These are phyloP conservation scores for Callinectes sapidus DNA, from an alignment of 2,888 invertebrate genomes.

Conservation along the genomic window DNA sequence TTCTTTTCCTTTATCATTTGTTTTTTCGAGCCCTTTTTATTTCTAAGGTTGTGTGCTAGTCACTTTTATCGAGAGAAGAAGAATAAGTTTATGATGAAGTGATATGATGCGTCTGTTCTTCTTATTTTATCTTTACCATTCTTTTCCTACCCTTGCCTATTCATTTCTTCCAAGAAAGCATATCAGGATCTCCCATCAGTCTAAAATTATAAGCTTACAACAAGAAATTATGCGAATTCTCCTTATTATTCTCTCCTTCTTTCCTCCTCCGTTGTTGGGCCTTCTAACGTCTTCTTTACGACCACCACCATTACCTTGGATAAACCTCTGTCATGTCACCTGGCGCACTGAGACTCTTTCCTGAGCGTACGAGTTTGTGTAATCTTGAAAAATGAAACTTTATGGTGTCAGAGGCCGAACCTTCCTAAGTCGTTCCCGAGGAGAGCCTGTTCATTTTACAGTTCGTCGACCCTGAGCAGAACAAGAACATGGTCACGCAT, in stretches of 20 bases:
- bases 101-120: no score
- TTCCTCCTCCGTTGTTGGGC: neutral
- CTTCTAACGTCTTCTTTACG: neutral
- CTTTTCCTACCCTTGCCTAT: no score
- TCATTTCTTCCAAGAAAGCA: no score
- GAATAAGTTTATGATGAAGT: no score
- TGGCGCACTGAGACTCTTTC: neutral
- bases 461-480: neutral
- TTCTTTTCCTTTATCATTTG: no score
- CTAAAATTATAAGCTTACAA: neutral
- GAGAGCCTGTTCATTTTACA: neutral
- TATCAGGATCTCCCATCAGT: neutral
- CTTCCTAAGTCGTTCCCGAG: neutral
- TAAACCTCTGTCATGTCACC: neutral
- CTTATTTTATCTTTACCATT: no score
- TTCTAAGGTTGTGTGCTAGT: no score
- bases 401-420: neutral
- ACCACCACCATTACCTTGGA: neutral
- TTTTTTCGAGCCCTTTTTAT: no score
- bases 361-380: neutral
- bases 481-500: neutral
- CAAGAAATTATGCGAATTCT: neutral
- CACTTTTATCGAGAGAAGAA: no score
- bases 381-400: constrained; percentile 7
- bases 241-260: neutral